A percentile compares a stretch with the other conserved stretches of the same genome.
Evolutionary conservation across 2,113 vertebrate species (phyloP).

Genomic region (Rhinoptilus africanus): DNA sequence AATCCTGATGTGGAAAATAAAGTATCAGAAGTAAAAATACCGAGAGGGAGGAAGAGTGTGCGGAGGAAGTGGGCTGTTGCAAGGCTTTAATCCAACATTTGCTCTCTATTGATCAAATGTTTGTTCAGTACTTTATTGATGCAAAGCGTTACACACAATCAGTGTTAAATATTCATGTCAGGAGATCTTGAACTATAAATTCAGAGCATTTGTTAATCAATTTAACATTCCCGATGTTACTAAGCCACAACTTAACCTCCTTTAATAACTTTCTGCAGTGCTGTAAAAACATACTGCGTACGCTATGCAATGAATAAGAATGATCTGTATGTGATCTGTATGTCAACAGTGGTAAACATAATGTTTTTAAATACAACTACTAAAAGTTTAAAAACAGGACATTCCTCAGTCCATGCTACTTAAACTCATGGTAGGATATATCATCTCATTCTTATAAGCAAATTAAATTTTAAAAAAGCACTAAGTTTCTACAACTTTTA

Average conservation of each 20-base stretch:
- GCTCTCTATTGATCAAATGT: not conserved
- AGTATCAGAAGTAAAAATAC: not conserved
- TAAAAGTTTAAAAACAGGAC: not conserved
- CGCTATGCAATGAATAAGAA: not conserved
- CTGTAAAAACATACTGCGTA: not conserved
- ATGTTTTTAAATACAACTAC: not conserved
- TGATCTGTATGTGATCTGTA: not conserved
- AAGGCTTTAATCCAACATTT: not conserved
- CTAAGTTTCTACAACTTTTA: not conserved
- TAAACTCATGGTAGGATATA: not conserved
- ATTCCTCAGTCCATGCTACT: not conserved
- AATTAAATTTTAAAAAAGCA: not conserved
- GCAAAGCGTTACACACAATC: not conserved
- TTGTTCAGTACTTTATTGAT: not conserved
- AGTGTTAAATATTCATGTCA: conserved; percentile 36
- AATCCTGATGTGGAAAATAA: not conserved
- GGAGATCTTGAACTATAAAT: not conserved
- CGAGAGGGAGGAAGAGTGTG: fast-evolving
- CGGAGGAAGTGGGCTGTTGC: fast-evolving
- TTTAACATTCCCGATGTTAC: not conserved
- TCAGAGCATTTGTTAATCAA: not conserved
- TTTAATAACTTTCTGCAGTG: not conserved
- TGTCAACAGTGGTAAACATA: not conserved
- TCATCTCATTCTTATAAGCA: not conserved
- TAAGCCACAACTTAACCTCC: not conserved